Evolutionary conservation across 30 jellyfish, hydroid and myxozoan species (phyloP).

Genomic region (Phacellophora camtschatica): DNA sequence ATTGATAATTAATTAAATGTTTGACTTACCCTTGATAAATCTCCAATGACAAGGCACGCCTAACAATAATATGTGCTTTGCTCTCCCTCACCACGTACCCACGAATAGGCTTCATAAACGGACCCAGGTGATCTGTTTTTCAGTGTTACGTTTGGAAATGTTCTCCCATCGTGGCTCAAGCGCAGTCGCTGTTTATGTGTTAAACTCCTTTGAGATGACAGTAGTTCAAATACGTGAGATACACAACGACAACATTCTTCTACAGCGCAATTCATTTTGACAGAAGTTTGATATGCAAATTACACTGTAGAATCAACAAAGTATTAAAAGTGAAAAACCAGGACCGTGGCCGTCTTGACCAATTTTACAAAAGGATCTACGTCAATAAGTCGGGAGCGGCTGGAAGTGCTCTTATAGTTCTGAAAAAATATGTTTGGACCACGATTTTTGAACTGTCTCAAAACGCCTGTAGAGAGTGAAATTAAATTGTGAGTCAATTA

Average conservation of each 20-base stretch:
- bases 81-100: slow-evolving; percentile 47
- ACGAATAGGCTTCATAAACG: background rate
- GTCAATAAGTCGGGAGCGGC: background rate
- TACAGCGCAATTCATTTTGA: background rate
- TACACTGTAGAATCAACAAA: no score
- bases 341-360: background rate
- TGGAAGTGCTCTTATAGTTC: no score
- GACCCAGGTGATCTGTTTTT: slow-evolving; percentile 8
- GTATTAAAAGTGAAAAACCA: no score
- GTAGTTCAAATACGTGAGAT: background rate
- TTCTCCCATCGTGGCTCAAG: slow-evolving; percentile 24
- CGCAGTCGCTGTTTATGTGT: slow-evolving; percentile 44
- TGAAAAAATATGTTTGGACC: no score
- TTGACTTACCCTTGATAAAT: slow-evolving; percentile 13
- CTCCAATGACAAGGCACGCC: slow-evolving; percentile 58
- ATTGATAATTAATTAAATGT: no score
- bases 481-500: no score
- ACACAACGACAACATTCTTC: background rate
- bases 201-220: background rate
- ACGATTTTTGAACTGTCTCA: no score
- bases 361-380: background rate
- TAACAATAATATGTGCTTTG: slow-evolving; percentile 24
- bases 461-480: no score
- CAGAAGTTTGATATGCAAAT: no score
- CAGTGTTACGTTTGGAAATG: slow-evolving; percentile 15